These are phyloP conservation scores for Mylabris sibirica DNA, from an alignment of 2,888 invertebrate genomes.

Conservation along the genomic window DNA sequence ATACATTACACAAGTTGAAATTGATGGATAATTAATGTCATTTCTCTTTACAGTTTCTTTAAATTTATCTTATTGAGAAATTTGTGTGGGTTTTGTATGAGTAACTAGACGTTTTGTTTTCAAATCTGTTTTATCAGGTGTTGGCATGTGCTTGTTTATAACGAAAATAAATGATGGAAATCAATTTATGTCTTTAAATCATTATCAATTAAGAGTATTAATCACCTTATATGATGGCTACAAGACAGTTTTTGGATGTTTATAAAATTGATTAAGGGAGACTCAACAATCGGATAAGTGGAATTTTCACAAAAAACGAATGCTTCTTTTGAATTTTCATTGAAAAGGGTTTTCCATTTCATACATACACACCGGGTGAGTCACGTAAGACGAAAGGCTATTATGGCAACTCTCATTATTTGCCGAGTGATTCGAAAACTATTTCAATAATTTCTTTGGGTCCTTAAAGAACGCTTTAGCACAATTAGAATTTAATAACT, in stretches of 20 bases:
- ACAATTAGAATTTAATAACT: no score
- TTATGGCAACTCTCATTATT: no score
- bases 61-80: constrained; percentile 19
- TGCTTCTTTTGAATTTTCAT: constrained; percentile 20
- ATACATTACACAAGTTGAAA: constrained; percentile 36
- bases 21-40: constrained; percentile 47
- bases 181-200: no score
- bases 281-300: not conserved
- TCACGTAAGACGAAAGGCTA: no score
- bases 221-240: not conserved
- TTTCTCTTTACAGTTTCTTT: constrained; percentile 40
- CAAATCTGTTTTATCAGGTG: constrained; percentile 28
- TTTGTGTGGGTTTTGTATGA: constrained; percentile 6
- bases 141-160: not conserved
- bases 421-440: no score
- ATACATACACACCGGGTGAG: constrained; percentile 2
- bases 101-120: constrained; percentile 26
- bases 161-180: not conserved
- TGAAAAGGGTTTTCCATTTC: constrained; percentile 20
- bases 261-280: no score
- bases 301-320: constrained; percentile 19
- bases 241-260: not conserved
- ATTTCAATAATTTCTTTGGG: no score
- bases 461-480: no score
- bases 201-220: not conserved